Evolutionary conservation across 1,140 invertebrate species (phyloP), one percentile per base, ranked within the genome.

Genomic region (Rhyacophila brunnea): DNA sequence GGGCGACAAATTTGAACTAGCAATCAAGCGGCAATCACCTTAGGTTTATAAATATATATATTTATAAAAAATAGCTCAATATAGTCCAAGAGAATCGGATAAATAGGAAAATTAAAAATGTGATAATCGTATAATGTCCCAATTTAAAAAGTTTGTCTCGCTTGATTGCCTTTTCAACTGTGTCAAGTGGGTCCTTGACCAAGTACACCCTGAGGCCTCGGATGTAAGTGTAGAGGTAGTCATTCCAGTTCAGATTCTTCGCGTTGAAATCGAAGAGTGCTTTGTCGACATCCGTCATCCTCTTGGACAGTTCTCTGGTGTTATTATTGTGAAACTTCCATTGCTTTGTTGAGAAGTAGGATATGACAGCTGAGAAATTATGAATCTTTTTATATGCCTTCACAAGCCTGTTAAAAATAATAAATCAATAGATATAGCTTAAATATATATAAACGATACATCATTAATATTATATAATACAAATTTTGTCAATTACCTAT

Each of bases 281-380:
- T 64, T 78, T 78, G 68, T 91, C 89, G 0, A 75, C 73, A 0
- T 67, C 60, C 17, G 75, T 72, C 64, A 89, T 20, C 10, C 68
- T 70, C 10, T 66, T 68, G 43, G 42, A 71, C 0, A 78, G 55
- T 0, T 62, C 61, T n/a, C 83, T 73, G 0, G 84, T 74, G 68
- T 92, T 91, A 0, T 81, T 73, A 64, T 87, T 87, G 14, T 80
- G 71, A 65, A 92, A 91, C 28, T 81, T 79, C 84, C 90, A 93
- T 62, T 87, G 75, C 38, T 83, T 75, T 0, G 80, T 77, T 14
- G 85, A 83, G 68, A 93, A 93, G 68, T 86, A 92, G 35, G 85
- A 80, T 13, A 92, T 74, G 2, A 85, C 83, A 13, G 78, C 76
- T 15, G 85, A 81, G 47, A 90, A 86, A 68, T 88, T 86, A 55